phyloP scores from a whole-genome alignment of 1,140 invertebrate genomes.

The Eufriesea mexicana region DNA sequence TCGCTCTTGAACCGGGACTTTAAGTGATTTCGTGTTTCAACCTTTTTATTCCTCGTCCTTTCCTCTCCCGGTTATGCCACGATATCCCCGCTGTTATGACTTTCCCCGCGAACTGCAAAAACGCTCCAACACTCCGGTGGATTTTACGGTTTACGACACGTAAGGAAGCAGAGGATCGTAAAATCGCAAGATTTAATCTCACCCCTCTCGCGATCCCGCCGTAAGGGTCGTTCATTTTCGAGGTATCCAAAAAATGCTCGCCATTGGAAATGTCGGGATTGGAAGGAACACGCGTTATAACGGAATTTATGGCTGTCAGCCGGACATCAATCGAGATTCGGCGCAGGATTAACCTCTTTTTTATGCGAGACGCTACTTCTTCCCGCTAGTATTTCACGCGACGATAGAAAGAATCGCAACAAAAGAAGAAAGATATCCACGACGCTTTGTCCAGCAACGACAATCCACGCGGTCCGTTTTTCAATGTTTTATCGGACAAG shows the following conservation, averaged over 20 bases:
- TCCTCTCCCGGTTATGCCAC: background rate
- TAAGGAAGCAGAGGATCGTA: background rate
- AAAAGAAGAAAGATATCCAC: background rate
- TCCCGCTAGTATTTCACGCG: background rate
- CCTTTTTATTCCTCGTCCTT: slow-evolving; percentile 30
- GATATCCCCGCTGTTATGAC: slow-evolving; percentile 27
- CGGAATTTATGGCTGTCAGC: background rate
- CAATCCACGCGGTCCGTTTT: background rate
- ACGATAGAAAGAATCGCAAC: background rate
- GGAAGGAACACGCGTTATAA: background rate
- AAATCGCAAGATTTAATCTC: slow-evolving; percentile 28
- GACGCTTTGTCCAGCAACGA: background rate
- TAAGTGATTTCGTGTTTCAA: slow-evolving; percentile 60
- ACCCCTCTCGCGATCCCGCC: too few relatives aligned
- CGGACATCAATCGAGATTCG: background rate
- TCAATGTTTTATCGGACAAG: background rate
- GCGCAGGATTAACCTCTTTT: background rate
- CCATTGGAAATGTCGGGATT: background rate
- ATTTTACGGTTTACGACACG: slow-evolving; percentile 32
- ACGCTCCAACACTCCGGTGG: background rate
- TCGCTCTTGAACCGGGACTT: slow-evolving; percentile 30
- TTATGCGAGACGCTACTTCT: background rate
- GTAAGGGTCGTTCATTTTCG: too few relatives aligned
- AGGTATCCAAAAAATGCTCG: background rate
- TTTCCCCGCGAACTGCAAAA: background rate